phyloP scores from a whole-genome alignment of 2,888 invertebrate species.

The Hofmannophila pseudospretella region DNA sequence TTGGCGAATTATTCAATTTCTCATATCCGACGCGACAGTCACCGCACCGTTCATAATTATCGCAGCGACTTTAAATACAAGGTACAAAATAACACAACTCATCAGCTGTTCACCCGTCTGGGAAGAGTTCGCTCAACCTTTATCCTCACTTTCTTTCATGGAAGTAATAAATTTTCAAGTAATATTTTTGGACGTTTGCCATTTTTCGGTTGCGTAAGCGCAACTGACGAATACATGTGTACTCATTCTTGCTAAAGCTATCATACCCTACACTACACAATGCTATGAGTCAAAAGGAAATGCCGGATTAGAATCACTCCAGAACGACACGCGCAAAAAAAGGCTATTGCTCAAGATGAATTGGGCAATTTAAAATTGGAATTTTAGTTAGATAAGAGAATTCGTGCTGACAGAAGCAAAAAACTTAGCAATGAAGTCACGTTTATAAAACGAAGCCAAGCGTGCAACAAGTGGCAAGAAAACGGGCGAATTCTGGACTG shows the following conservation, averaged over 20 bases:
- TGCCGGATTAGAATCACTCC: constrained; percentile 30
- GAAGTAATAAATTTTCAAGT: constrained; percentile 38
- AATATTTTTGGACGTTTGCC: constrained; percentile 51
- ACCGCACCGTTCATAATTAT: constrained; percentile 31
- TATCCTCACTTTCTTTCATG: constrained; percentile 47
- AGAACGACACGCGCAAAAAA: constrained; percentile 42
- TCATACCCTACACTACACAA: no score
- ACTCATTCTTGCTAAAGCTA: constrained; percentile 25
- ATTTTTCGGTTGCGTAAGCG: constrained; percentile 50
- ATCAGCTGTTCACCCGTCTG: constrained; percentile 24
- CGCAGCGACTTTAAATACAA: background rate
- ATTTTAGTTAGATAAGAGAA: constrained; percentile 49
- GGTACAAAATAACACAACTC: constrained; percentile 20
- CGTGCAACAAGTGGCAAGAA: constrained; percentile 62
- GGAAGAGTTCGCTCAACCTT: constrained; percentile 30
- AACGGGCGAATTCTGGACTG: constrained; percentile 33
- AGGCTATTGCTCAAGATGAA: constrained; percentile 39
- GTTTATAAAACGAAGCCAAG: constrained; percentile 51
- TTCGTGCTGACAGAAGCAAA: constrained; percentile 40
- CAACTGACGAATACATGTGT: constrained; percentile 29
- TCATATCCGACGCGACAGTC: constrained; percentile 28
- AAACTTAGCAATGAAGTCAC: constrained; percentile 61
- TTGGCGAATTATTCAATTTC: constrained; percentile 41
- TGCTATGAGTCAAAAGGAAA: constrained; percentile 46
- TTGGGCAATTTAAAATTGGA: constrained; percentile 54